phyloP scores from a whole-genome alignment of 2,888 invertebrate genomes.

The Pediacus dermestoides region DNA sequence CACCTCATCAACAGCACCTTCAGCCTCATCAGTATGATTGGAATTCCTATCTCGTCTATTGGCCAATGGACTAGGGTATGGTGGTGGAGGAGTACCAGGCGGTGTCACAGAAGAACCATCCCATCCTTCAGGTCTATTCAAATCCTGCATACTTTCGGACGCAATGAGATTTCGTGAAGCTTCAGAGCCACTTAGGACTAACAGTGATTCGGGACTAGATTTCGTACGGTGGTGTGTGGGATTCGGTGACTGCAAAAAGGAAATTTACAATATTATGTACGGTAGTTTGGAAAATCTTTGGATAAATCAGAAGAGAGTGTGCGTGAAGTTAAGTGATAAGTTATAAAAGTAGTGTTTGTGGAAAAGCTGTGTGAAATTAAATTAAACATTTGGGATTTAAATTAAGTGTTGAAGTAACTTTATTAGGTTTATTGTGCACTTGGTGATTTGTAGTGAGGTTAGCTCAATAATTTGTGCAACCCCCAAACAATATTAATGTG shows the following conservation, averaged over 20 bases:
- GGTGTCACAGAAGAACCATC: slow-evolving; percentile 42
- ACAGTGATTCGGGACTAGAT: slow-evolving; percentile 61
- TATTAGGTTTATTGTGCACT: too few relatives aligned
- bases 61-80: slow-evolving; percentile 59
- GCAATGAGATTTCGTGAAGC: slow-evolving; percentile 53
- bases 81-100: slow-evolving; percentile 84
- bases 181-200: slow-evolving; percentile 44
- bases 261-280: too few relatives aligned
- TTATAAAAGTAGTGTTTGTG: too few relatives aligned
- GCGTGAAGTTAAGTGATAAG: too few relatives aligned
- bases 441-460: too few relatives aligned
- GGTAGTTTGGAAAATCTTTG: too few relatives aligned
- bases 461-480: too few relatives aligned
- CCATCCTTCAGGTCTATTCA: slow-evolving; percentile 50
- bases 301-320: too few relatives aligned
- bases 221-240: slow-evolving; percentile 62
- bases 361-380: too few relatives aligned
- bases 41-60: slow-evolving; percentile 33
- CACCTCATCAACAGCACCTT: slow-evolving; percentile 26
- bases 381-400: too few relatives aligned
- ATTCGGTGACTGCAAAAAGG: slow-evolving; percentile 41
- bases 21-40: slow-evolving; percentile 29
- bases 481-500: too few relatives aligned
- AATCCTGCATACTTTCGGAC: slow-evolving; percentile 60
- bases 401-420: too few relatives aligned